phyloP scores from a whole-genome alignment of 2,113 vertebrate genomes.

The Grantiella picta region DNA sequence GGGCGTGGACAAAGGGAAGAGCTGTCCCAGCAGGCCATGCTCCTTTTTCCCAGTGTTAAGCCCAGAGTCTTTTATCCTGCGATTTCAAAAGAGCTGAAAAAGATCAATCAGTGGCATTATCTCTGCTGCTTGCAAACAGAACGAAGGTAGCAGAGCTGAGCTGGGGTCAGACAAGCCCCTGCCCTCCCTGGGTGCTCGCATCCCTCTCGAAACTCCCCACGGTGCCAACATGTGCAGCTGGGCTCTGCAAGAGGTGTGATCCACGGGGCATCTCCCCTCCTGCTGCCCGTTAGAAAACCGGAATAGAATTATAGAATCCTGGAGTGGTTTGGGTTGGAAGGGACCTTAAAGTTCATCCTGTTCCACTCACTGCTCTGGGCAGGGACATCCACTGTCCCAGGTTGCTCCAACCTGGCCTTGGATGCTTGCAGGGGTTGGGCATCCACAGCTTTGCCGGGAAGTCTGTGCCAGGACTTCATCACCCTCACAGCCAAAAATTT shows the following conservation, averaged over 20 bases:
- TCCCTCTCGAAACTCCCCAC: background rate
- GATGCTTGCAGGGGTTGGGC: fast-evolving
- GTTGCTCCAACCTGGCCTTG: background rate
- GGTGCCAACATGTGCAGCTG: background rate
- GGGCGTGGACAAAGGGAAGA: background rate
- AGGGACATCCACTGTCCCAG: background rate
- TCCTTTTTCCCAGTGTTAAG: background rate
- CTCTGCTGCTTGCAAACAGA: background rate
- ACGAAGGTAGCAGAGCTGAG: background rate
- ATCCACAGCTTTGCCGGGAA: background rate
- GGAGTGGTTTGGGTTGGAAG: background rate
- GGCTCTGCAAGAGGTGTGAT: too few relatives aligned
- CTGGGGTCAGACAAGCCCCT: background rate
- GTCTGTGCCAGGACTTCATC: fast-evolving
- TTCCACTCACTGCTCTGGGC: fast-evolving
- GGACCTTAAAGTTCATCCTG: background rate
- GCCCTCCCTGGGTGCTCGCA: background rate
- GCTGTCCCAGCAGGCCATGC: background rate
- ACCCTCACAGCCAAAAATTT: fast-evolving
- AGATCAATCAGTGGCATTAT: background rate
- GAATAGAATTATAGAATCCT: fast-evolving
- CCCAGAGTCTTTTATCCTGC: background rate
- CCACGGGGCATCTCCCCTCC: fast-evolving
- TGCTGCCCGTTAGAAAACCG: background rate
- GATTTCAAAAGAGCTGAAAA: background rate